Evolutionary conservation across 2,888 invertebrate genomes (phyloP), one percentile per base, ranked within the genome.

Genomic region (Epinotia demarniana): DNA sequence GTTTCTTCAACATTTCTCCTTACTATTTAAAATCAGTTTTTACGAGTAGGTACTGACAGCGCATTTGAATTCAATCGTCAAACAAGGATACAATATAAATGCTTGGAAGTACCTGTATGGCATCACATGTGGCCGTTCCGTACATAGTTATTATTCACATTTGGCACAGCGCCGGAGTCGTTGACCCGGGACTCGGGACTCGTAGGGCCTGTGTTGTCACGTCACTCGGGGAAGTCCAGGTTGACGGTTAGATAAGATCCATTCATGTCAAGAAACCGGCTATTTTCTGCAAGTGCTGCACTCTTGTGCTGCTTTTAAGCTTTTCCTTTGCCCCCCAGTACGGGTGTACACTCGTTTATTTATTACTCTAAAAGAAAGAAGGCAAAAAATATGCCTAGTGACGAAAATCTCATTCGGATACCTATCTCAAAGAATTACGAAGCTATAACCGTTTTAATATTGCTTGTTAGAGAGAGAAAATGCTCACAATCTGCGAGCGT

Each of bases 61-160:
- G 76, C 85, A 89, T 90, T 89, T 83, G 79, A 84, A 90, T 90
- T 88, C 87, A 78, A 81, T 75, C 80, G 82, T 83, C 84, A 85
- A 83, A 89, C 89, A 85, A 90, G 89, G 88, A 89, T 72, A 75
- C 75, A 87, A 86, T 87, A 85, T 83, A 85, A 83, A 75, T 75
- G 75, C 75, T 70, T 70, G 74, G 62, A 49, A 39, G 64, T 67
- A 60, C 70, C 61, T 84, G 84, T 83, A 73, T 73, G 71, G 79
- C 72, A 74, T 78, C 80, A 83, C 84, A 84, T 80, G 84, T 83
- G 81, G 81, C 84, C 83, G 88, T 83, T 85, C 86, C 85, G 82
- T 87, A 88, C 86, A 87, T 89, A 89, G 90, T 89, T 89, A 90
- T 91, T 91, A 89, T 89, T 90, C 87, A 85, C 87, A 87, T 91